These are phyloP conservation scores for Rhogogaster chlorosoma DNA, from an alignment of 2,888 invertebrate species.

Conservation along the genomic window DNA sequence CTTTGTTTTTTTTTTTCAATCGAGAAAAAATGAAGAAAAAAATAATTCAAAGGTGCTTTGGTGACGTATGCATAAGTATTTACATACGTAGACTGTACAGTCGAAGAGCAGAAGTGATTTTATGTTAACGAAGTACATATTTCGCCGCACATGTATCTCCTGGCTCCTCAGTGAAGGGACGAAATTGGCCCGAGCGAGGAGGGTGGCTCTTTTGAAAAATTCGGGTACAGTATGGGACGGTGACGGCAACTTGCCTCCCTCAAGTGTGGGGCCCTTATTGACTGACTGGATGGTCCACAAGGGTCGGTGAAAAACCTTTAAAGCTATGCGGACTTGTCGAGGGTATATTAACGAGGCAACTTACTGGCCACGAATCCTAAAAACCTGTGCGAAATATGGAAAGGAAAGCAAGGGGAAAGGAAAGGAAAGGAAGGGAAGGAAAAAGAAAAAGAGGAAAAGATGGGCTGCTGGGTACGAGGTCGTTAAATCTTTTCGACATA, in stretches of 20 bases:
- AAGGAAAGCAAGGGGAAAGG: not conserved
- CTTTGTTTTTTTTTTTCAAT: not conserved
- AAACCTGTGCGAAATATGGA: not conserved
- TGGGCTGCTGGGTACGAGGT: slow-evolving; percentile 12
- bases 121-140: slow-evolving; percentile 10
- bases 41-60: not conserved
- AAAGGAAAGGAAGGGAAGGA: not conserved
- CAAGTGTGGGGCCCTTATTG: slow-evolving; percentile 31
- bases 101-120: not conserved
- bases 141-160: slow-evolving; percentile 26
- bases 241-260: slow-evolving; percentile 7
- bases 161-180: not conserved
- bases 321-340: slow-evolving; percentile 20
- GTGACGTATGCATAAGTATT: not conserved
- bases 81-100: not conserved
- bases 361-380: slow-evolving; percentile 15
- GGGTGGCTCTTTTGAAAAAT: slow-evolving; percentile 39
- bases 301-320: slow-evolving; percentile 43
- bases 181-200: slow-evolving; percentile 39
- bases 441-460: not conserved
- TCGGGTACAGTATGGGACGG: not conserved
- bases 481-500: slow-evolving; percentile 42
- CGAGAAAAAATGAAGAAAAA: too few species aligned
- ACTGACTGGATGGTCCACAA: slow-evolving; percentile 33
- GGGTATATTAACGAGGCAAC: slow-evolving; percentile 48